Evolutionary conservation across 2,797 vertebrate species (phyloP), one percentile per base, ranked within the genome.

Genomic region (Premnoplex brunnescens): DNA sequence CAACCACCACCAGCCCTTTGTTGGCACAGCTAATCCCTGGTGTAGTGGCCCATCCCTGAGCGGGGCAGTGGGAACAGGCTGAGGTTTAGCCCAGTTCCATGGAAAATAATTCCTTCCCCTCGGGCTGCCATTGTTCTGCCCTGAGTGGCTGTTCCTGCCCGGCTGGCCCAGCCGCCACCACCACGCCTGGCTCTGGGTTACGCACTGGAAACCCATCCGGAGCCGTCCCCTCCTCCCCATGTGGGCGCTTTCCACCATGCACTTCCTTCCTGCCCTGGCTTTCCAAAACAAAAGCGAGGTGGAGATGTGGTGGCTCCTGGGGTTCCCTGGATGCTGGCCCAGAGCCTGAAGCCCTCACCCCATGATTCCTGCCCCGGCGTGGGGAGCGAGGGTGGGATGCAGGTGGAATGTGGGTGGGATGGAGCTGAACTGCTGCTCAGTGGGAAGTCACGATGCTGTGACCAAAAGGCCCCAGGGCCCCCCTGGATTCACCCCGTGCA

Each of bases 251-350:
- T 67, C 85, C 91, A 80, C 73, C 52, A 48, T 56, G 44, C 16
- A 12, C 86, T 97, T 96, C 96, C 96, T 97, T 97, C 96, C 96
- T 95, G 80, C 10, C 90, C 69, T 4, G n/a, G 55, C 55, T 87
- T 92, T 73, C 93, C 96, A 89, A 95, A 97, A 96, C 96, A 96
- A 96, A 96, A 74, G 23, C 34, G 18, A 85, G 68, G 4, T 44
- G 85, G 60, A 3, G 11, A 17, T 73, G 16, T 1, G n/a, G 44
- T 52, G 64, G 94, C 95, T 92, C 88, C 89, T 66, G 91, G 91
- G 78, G 79, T 49, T 91, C 63, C 63, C 86, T 85, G 93, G 78
- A 85, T 1, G 2, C 77, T n/a, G 3, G 86, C 96, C 95, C 83
- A 14, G 71, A 72, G 80, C 83, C 88, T 1, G 10, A 26, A 1